Evolutionary conservation across 2,888 invertebrate genomes (phyloP).

Genomic region (Cryptosula pallasiana): DNA sequence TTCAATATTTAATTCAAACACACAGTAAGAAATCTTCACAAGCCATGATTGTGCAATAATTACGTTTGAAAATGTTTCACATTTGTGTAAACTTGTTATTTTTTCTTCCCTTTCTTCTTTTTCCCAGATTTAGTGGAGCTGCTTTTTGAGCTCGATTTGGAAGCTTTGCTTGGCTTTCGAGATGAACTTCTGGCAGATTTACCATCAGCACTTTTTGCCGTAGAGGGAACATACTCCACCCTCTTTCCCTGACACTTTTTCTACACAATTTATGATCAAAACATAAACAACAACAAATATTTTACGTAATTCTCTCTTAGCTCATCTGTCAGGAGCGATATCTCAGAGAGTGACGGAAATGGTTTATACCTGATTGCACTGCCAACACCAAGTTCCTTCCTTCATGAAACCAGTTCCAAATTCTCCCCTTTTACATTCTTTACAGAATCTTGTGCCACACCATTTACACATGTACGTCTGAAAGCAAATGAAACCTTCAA

Average conservation of each 20-base stretch:
- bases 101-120: constrained; percentile 32
- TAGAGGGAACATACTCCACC: constrained; percentile 39
- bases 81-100: not conserved
- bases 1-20: no score
- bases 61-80: no score
- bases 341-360: no score
- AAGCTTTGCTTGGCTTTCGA: constrained; percentile 29
- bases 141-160: constrained; percentile 30
- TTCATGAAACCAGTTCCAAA: constrained; percentile 40
- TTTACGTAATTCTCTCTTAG: no score
- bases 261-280: no score
- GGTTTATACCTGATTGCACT: constrained; percentile 49
- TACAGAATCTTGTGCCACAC: constrained; percentile 50
- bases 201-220: constrained; percentile 32
- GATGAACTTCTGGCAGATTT: constrained; percentile 31
- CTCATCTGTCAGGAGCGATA: no score
- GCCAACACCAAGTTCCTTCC: constrained; percentile 41
- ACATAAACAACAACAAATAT: no score
- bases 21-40: no score
- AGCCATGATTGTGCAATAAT: no score
- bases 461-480: constrained; percentile 53
- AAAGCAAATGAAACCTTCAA: no score
- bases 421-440: constrained; percentile 45
- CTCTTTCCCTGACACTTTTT: constrained; percentile 43
- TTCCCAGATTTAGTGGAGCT: constrained; percentile 32